Conservation (phyloP, 2,113 vertebrate genomes). For the Butorides virescens region DNA sequence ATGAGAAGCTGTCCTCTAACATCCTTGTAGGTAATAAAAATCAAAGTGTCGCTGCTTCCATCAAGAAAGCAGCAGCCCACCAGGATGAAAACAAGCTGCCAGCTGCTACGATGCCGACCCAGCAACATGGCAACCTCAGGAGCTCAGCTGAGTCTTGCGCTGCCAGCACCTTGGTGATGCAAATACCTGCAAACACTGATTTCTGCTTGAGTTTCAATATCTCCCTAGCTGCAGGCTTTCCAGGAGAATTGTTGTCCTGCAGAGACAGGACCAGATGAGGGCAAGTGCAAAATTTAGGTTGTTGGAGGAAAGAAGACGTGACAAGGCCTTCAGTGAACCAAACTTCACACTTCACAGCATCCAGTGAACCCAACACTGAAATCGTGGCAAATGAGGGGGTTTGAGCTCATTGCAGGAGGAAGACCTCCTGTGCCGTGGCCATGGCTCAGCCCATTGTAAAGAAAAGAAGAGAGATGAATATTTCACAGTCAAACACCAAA, state of each 20-base stretch:
- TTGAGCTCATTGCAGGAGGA: background rate
- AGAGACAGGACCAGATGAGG: background rate
- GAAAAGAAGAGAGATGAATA: background rate
- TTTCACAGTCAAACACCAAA: background rate
- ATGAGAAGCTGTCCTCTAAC: background rate
- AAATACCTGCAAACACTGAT: background rate
- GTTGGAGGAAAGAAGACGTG: background rate
- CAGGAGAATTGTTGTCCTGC: background rate
- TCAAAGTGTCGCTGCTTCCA: background rate
- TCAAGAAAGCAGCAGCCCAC: background rate
- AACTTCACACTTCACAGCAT: fast-evolving
- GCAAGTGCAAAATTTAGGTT: background rate
- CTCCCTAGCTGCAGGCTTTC: background rate
- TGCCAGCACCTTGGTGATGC: background rate
- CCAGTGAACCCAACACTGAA: background rate
- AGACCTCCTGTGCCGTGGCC: background rate
- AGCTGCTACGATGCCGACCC: fast-evolving
- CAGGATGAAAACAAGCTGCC: background rate
- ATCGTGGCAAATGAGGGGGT: fast-evolving
- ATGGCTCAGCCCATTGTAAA: background rate
- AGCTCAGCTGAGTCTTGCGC: background rate
- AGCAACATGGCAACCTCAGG: fast-evolving
- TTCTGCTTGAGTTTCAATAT: background rate
- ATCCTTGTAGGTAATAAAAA: background rate
- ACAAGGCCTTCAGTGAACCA: background rate